These are phyloP conservation scores for Aphidius colemani DNA, from an alignment of 2,888 invertebrate species.

Conservation along the genomic window DNA sequence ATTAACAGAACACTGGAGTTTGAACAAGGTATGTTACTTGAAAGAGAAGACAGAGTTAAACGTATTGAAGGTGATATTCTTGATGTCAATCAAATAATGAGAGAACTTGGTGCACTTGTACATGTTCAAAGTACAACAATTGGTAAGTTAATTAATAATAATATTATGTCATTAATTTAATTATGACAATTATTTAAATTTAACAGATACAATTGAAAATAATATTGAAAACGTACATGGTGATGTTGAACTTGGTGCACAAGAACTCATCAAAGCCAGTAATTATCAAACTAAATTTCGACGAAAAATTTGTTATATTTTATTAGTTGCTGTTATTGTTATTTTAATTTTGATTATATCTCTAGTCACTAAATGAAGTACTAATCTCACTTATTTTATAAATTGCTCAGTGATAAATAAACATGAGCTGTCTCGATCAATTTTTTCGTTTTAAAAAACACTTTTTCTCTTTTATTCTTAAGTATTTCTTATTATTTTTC, in stretches of 20 bases:
- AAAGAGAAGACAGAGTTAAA: slow-evolving; percentile 78
- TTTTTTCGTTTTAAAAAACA: slow-evolving; percentile 19
- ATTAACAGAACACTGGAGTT: slow-evolving; percentile 70
- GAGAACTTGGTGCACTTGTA: slow-evolving; percentile 74
- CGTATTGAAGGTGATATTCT: slow-evolving; percentile 82
- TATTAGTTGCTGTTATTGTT: slow-evolving; percentile 70
- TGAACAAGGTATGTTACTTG: slow-evolving; percentile 78
- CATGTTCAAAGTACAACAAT: slow-evolving; percentile 73
- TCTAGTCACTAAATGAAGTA: slow-evolving; percentile 60
- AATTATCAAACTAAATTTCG: slow-evolving; percentile 78
- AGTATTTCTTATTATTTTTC: slow-evolving; percentile 5
- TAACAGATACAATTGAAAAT: slow-evolving; percentile 79
- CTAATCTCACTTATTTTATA: slow-evolving; percentile 35
- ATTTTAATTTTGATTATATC: slow-evolving; percentile 73
- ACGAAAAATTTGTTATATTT: slow-evolving; percentile 74
- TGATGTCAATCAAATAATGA: slow-evolving; percentile 84
- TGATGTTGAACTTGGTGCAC: slow-evolving; percentile 78
- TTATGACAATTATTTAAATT: slow-evolving; percentile 9
- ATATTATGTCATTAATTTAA: slow-evolving; percentile 10
- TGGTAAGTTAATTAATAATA: slow-evolving; percentile 64
- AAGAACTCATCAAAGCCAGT: slow-evolving; percentile 80
- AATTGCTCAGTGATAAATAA: slow-evolving; percentile 20
- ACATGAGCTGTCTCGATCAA: slow-evolving; percentile 30
- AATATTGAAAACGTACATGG: slow-evolving; percentile 77
- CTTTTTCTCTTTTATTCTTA: background rate